phyloP scores from a whole-genome alignment of 2,797 vertebrate genomes.

The Scomberomorus guttatus region DNA sequence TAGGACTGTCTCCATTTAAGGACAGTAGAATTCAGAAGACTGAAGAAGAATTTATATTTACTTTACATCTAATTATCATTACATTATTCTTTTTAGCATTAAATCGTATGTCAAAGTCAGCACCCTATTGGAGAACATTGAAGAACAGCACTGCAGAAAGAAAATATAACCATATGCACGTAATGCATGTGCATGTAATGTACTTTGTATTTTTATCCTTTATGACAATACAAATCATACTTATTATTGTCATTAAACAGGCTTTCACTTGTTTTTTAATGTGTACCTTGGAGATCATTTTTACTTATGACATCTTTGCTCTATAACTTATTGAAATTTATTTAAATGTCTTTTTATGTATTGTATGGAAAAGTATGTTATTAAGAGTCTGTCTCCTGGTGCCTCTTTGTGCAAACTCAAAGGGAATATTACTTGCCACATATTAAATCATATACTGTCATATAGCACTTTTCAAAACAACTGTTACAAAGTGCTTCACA shows the following conservation, averaged over 20 bases:
- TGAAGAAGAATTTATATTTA: not conserved
- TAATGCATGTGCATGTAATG: not conserved
- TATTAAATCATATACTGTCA: constrained; percentile 61
- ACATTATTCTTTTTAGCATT: not conserved
- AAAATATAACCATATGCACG: constrained; percentile 8
- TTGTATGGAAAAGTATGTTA: constrained; percentile 4
- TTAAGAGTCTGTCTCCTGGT: constrained; percentile 10
- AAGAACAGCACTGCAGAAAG: not conserved
- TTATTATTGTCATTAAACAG: constrained; percentile 1
- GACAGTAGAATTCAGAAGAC: not conserved
- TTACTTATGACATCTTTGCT: not conserved
- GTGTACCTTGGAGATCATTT: not conserved
- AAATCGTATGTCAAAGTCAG: not conserved
- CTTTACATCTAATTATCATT: not conserved
- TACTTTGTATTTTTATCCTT: too few relatives aligned
- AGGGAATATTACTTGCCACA: constrained; percentile 50
- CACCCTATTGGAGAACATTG: not conserved
- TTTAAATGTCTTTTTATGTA: constrained; percentile 21
- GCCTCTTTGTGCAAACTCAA: constrained; percentile 25
- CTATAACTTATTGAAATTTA: constrained; percentile 14
- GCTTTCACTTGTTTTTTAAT: constrained; percentile 12
- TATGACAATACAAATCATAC: constrained; percentile 6
- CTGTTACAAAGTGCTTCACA: too few relatives aligned
- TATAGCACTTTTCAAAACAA: too few relatives aligned
- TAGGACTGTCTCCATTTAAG: not conserved